These are phyloP conservation scores for Entosphenus tridentatus DNA, from an alignment of 2,113 vertebrate species.

Conservation along the genomic window DNA sequence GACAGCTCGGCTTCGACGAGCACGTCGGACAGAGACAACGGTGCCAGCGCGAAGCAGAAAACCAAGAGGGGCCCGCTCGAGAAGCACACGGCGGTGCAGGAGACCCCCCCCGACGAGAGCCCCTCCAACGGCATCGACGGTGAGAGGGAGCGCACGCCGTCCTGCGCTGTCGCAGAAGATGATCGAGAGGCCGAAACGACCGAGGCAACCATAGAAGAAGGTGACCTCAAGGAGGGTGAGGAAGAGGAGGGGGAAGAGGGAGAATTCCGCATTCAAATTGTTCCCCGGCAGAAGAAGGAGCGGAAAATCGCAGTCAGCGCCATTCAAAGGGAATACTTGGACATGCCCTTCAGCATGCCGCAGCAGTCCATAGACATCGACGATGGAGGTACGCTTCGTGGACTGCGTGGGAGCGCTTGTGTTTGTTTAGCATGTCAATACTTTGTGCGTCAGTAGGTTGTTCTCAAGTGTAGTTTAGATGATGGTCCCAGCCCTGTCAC, in stretches of 20 bases:
- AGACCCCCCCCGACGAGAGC: conserved; percentile 47
- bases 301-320: conserved; percentile 94
- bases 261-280: conserved; percentile 93
- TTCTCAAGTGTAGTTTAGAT: no score
- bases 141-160: no score
- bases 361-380: conserved; percentile 17
- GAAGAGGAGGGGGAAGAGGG: conserved; percentile 55
- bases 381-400: no score
- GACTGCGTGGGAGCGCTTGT: no score
- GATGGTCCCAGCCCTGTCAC: no score
- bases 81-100: conserved; percentile 51
- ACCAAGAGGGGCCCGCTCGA: conserved; percentile 70
- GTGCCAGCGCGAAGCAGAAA: conserved; percentile 22
- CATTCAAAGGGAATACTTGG: conserved; percentile 92
- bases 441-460: no score
- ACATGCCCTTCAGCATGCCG: conserved; percentile 79
- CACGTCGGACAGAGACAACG: no score
- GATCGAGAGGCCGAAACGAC: conserved; percentile 30
- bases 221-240: conserved; percentile 24
- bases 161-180: conserved; percentile 26
- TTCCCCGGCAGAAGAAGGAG: conserved; percentile 78
- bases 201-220: conserved; percentile 25
- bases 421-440: no score
- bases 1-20: no score
- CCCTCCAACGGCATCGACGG: no score